phyloP scores from a whole-genome alignment of 2,113 vertebrate species.

The Odobenus rosmarus region DNA sequence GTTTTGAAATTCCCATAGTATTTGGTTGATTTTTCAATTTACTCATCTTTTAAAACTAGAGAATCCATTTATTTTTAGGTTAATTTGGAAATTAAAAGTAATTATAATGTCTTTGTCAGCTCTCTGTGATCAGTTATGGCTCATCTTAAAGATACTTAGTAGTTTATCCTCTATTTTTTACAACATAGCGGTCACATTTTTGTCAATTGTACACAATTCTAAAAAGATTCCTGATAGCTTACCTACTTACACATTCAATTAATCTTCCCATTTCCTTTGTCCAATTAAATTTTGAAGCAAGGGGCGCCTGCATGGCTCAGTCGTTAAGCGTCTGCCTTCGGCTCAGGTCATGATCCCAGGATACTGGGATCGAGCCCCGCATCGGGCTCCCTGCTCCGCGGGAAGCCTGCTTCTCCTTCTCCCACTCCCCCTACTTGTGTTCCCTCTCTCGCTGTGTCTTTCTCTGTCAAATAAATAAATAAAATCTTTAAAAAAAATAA shows the following conservation, averaged over 20 bases:
- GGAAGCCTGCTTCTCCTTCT: too few species aligned
- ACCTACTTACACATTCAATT: slow-evolving; percentile 7
- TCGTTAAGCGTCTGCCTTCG: too few species aligned
- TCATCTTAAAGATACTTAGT: slow-evolving; percentile 25
- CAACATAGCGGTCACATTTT: background rate
- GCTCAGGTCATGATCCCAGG: too few species aligned
- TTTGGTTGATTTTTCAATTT: slow-evolving; percentile 30
- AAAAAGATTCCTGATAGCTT: background rate
- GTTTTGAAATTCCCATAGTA: background rate
- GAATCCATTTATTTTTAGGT: background rate
- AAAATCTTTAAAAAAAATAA: too few species aligned
- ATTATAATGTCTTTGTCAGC: background rate
- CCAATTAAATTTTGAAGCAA: slow-evolving; percentile 25
- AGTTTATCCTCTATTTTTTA: slow-evolving; percentile 15
- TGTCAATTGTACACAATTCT: background rate
- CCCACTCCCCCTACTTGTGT: too few species aligned
- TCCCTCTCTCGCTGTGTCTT: too few species aligned
- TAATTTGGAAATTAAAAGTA: slow-evolving; percentile 28
- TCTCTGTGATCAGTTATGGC: background rate
- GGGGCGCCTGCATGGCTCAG: too few species aligned
- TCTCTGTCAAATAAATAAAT: too few species aligned
- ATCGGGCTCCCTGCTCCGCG: too few species aligned
- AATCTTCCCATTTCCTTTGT: slow-evolving; percentile 17
- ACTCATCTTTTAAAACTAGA: background rate
- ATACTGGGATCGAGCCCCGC: too few species aligned